Base-by-base conservation (phyloP, 2,797 vertebrate genomes). In the Muraenolepis orangiensis region DNA sequence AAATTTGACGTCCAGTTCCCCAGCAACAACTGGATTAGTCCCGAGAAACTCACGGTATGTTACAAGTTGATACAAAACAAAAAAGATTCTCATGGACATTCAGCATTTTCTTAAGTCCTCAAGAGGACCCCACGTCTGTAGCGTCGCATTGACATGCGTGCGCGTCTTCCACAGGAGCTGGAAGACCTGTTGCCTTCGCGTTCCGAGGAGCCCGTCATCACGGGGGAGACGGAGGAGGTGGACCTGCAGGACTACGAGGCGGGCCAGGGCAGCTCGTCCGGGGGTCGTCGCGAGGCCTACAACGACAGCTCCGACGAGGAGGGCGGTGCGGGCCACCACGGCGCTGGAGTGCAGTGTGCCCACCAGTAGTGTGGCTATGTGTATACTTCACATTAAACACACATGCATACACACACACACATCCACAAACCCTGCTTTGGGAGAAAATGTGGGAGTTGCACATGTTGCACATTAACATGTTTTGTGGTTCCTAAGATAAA, bases 1-100 rank as follows among this genome's bases (percentile, higher is more conserved):
- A 99, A 99, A 80, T 99, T 99, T 87, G 97, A 99, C 1, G 97
- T 99, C 79, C 96, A 98, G 87, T 99, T 99, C 89, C 98, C 98
- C 71, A 93, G 95, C 84, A 98, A 97, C 91, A 99, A 99, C 94
- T 99, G 97, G 97, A 98, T 99, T 87, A 97, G 96, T 88, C 94
- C 95, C 16, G 96, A 99, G 81, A 98, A 98, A 83, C 95, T 99
- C 76, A 90, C 91, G 89, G 98, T 99, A 91, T n/a, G n/a, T n/a
- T n/a, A n/a, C n/a, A n/a, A n/a, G n/a, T n/a, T n/a, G n/a, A n/a
- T n/a, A n/a, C n/a, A n/a, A n/a, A n/a, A n/a, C n/a, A n/a, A n/a
- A n/a, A n/a, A n/a, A n/a, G n/a, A n/a, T n/a, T n/a, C n/a, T n/a
- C n/a, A n/a, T n/a, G n/a, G n/a, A n/a, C n/a, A n/a, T n/a, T n/a